phyloP scores from a whole-genome alignment of 2,888 invertebrate genomes.

The Andrena haemorrhoa region DNA sequence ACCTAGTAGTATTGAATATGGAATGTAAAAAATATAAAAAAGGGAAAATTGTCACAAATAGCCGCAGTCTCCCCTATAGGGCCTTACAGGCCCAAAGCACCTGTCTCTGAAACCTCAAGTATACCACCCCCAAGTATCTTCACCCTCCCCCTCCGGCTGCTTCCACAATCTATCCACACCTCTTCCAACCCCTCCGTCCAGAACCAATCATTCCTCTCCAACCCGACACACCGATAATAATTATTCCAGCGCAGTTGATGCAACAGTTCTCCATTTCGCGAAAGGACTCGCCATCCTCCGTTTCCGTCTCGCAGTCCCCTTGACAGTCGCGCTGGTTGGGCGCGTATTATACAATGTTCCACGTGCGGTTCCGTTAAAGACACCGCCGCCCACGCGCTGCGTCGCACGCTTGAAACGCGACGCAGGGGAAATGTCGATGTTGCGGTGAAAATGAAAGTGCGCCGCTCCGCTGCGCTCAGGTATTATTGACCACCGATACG shows the following conservation, averaged over 20 bases:
- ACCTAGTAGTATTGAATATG: too few relatives aligned
- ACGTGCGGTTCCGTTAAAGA: constrained; percentile 66
- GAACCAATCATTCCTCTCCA: neutral
- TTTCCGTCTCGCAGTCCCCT: constrained; percentile 45
- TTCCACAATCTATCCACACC: neutral
- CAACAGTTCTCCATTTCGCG: constrained; percentile 48
- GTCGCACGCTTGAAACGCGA: constrained; percentile 52
- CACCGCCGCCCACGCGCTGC: constrained; percentile 61
- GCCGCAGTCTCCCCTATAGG: too few relatives aligned
- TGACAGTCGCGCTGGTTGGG: constrained; percentile 33
- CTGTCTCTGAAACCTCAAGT: too few relatives aligned
- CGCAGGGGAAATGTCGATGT: constrained; percentile 50
- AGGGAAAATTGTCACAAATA: too few relatives aligned
- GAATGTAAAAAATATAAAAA: too few relatives aligned
- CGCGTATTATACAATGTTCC: constrained; percentile 52
- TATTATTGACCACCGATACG: constrained; percentile 55
- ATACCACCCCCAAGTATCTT: too few relatives aligned
- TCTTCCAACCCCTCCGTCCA: neutral
- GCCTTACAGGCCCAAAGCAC: too few relatives aligned
- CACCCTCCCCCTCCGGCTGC: neutral
- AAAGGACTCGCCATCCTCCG: constrained; percentile 42
- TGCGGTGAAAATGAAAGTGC: constrained; percentile 70
- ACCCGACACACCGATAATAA: constrained; percentile 12
- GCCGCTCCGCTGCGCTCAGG: constrained; percentile 44
- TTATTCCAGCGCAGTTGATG: neutral